Evolutionary conservation across 2,888 invertebrate genomes (phyloP).

Genomic region (Cryptus viduatorius): DNA sequence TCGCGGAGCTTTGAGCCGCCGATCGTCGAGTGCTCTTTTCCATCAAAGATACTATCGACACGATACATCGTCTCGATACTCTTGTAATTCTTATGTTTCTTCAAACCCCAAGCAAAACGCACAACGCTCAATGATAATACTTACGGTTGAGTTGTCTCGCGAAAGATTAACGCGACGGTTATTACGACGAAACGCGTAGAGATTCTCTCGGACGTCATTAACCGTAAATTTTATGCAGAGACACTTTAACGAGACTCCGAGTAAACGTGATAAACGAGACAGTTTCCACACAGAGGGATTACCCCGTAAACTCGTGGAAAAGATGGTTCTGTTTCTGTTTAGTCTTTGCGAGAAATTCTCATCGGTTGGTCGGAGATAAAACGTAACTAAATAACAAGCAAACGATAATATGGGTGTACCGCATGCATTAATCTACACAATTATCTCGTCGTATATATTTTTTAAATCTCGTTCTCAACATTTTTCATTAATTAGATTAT

Average conservation of each 20-base stretch:
- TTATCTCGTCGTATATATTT: background rate
- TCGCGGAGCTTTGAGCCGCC: background rate
- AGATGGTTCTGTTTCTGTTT: background rate
- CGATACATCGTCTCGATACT: background rate
- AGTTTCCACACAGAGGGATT: background rate
- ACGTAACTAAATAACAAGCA: background rate
- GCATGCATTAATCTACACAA: background rate
- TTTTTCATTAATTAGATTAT: background rate
- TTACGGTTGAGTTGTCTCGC: background rate
- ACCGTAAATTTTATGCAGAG: conserved; percentile 40
- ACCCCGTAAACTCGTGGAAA: background rate
- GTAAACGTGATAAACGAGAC: conserved; percentile 32
- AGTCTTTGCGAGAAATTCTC: background rate
- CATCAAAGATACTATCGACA: background rate
- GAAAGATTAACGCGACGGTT: background rate
- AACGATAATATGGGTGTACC: background rate
- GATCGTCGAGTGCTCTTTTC: no score
- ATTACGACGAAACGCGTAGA: background rate
- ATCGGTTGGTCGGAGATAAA: background rate
- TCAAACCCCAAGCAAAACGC: background rate
- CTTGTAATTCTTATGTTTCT: background rate
- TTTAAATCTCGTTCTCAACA: background rate
- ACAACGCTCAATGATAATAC: background rate
- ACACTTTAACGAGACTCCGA: conserved; percentile 44
- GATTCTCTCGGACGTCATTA: conserved; percentile 28